These are phyloP conservation scores for Crotalus helleri DNA, from an alignment of 2,113 vertebrate genomes.

Conservation along the genomic window DNA sequence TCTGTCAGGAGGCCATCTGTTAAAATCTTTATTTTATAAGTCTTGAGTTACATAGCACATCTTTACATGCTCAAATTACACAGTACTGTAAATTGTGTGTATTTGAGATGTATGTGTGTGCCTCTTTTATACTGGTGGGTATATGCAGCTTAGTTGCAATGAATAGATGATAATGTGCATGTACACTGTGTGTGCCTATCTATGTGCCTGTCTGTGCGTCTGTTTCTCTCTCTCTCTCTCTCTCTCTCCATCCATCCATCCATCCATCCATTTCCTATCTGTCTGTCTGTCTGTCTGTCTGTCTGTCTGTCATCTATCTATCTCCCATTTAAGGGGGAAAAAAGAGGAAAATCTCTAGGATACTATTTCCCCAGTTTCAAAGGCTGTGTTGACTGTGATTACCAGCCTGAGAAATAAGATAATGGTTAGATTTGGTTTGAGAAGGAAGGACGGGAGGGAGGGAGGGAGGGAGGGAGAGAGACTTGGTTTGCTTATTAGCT, in stretches of 20 bases:
- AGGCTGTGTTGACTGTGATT: not conserved
- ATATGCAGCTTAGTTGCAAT: not conserved
- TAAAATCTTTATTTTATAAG: constrained; percentile 57
- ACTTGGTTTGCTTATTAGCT: not conserved
- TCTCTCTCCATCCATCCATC: not conserved
- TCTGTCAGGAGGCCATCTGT: constrained; percentile 61
- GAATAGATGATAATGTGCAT: not conserved
- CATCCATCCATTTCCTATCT: not conserved
- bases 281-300: too few species aligned
- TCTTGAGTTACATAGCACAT: constrained; percentile 64
- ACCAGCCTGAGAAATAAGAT: not conserved
- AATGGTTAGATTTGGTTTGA: not conserved
- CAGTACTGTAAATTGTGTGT: constrained; percentile 15
- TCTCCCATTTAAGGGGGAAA: not conserved
- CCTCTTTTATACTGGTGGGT: not conserved
- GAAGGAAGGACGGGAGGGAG: not conserved
- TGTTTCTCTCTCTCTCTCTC: not conserved
- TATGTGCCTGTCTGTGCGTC: not conserved
- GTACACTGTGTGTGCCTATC: accelerated
- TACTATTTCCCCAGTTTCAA: not conserved
- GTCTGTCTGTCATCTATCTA: too few species aligned
- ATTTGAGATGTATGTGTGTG: not conserved
- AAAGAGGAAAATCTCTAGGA: not conserved
- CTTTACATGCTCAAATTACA: constrained; percentile 56
- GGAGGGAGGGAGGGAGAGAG: too few species aligned